Evolutionary conservation across 1,140 invertebrate genomes (phyloP).

Genomic region (Aphaenogaster rudis): DNA sequence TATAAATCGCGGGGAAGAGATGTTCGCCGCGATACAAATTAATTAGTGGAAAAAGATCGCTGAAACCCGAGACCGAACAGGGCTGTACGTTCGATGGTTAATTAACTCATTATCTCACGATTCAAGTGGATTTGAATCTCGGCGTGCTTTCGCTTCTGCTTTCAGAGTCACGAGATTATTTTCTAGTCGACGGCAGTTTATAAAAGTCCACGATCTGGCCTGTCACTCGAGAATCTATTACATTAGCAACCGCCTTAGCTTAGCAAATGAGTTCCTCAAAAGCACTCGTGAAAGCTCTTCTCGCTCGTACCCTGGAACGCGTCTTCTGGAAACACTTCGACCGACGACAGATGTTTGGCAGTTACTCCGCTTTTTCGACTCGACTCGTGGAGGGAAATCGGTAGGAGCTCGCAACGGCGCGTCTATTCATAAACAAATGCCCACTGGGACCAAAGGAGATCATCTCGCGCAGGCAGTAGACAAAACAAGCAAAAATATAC

Average conservation of each 20-base stretch:
- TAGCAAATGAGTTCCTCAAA: constrained; percentile 69
- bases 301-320: constrained; percentile 45
- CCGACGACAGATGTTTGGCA: constrained; percentile 75
- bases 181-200: constrained; percentile 28
- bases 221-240: constrained; percentile 48
- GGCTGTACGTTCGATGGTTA: neutral
- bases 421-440: constrained; percentile 12
- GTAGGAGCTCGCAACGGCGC: neutral
- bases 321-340: constrained; percentile 69
- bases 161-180: constrained; percentile 26
- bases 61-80: neutral
- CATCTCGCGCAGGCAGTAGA: neutral
- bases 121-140: constrained; percentile 3
- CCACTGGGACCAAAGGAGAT: neutral
- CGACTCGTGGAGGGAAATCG: neutral
- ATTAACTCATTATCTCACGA: constrained; percentile 6
- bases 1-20: neutral
- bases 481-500: neutral
- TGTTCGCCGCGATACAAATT: neutral
- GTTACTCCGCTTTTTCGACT: constrained; percentile 26
- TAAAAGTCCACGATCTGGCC: constrained; percentile 14
- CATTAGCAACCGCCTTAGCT: constrained; percentile 31
- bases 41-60: neutral
- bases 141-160: neutral
- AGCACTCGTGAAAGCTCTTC: constrained; percentile 59